Evolutionary conservation across 1,140 invertebrate genomes (phyloP).

Genomic region (Scaptomyza pallida): DNA sequence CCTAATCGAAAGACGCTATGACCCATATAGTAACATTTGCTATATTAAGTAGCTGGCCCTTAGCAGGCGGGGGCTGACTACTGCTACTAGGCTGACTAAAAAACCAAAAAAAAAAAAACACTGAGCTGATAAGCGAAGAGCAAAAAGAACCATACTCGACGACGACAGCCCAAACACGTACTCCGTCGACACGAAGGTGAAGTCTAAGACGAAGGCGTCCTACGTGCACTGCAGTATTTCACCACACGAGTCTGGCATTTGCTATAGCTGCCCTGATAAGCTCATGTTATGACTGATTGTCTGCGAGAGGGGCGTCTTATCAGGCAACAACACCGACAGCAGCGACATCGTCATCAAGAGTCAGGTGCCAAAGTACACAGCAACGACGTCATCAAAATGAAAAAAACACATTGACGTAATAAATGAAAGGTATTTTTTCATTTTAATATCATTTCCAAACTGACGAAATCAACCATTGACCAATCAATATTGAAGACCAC

Average conservation of each 20-base stretch:
- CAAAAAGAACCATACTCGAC: constrained; percentile 40
- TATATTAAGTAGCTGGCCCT: constrained; percentile 31
- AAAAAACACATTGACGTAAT: constrained; percentile 51
- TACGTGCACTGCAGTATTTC: constrained; percentile 74
- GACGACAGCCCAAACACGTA: constrained; percentile 56
- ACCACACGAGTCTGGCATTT: constrained; percentile 53
- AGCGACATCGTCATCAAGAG: constrained; percentile 32
- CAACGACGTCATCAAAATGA: constrained; percentile 49
- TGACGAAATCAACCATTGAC: constrained; percentile 2
- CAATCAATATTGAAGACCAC: neutral
- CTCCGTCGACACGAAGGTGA: constrained; percentile 18
- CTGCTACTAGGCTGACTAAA: constrained; percentile 53
- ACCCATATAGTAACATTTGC: constrained; percentile 62
- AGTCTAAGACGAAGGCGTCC: constrained; percentile 29
- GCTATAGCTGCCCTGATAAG: constrained; percentile 48
- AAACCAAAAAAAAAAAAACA: constrained; percentile 1
- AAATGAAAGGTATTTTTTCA: neutral
- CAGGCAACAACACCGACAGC: constrained; percentile 17
- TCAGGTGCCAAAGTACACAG: constrained; percentile 57
- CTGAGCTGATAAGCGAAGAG: constrained; percentile 53
- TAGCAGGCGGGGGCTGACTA: constrained; percentile 1
- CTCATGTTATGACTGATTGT: constrained; percentile 73
- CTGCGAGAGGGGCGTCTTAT: constrained; percentile 60
- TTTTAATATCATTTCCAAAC: constrained; percentile 11
- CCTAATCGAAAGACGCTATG: constrained; percentile 64